These are phyloP conservation scores for Cyrtodaria siliqua DNA, from an alignment of 2,888 invertebrate genomes.

Conservation along the genomic window DNA sequence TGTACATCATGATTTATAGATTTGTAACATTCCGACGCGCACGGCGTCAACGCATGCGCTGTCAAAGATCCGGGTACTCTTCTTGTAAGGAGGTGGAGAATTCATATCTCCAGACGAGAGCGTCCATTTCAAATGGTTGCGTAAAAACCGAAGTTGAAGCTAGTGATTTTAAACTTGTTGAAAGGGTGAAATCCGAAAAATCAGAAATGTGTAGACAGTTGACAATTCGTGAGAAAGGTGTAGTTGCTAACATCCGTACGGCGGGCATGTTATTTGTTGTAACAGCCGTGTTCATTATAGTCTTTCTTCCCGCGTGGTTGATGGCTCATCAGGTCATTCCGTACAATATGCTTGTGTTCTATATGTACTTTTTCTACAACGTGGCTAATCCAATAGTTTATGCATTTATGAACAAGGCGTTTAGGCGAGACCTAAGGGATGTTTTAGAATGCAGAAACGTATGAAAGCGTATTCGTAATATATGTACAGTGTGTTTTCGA, in stretches of 20 bases:
- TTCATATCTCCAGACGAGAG: constrained; percentile 28
- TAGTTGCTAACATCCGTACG: constrained; percentile 83
- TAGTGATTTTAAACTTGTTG: constrained; percentile 13
- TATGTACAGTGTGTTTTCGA: too few relatives aligned
- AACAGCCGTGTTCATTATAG: constrained; percentile 84
- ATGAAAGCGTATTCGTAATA: too few relatives aligned
- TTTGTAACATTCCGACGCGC: constrained; percentile 70
- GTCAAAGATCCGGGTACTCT: constrained; percentile 48
- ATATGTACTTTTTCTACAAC: constrained; percentile 85
- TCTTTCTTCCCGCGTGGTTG: constrained; percentile 82
- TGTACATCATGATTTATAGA: constrained; percentile 81
- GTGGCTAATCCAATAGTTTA: constrained; percentile 85
- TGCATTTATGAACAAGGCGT: constrained; percentile 85
- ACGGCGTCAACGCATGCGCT: constrained; percentile 52
- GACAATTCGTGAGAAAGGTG: constrained; percentile 73
- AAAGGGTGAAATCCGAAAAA: constrained; percentile 8
- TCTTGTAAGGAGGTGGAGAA: constrained; percentile 33
- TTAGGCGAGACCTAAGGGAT: constrained; percentile 80
- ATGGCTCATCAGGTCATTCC: constrained; percentile 60
- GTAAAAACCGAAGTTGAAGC: constrained; percentile 43
- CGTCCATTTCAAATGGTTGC: constrained; percentile 46
- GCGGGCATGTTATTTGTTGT: constrained; percentile 85
- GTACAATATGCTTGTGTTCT: constrained; percentile 80
- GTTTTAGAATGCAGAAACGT: constrained; percentile 48
- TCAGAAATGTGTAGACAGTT: constrained; percentile 52